Conservation (phyloP, 2,113 vertebrate genomes). For the Tragulus kanchil region DNA sequence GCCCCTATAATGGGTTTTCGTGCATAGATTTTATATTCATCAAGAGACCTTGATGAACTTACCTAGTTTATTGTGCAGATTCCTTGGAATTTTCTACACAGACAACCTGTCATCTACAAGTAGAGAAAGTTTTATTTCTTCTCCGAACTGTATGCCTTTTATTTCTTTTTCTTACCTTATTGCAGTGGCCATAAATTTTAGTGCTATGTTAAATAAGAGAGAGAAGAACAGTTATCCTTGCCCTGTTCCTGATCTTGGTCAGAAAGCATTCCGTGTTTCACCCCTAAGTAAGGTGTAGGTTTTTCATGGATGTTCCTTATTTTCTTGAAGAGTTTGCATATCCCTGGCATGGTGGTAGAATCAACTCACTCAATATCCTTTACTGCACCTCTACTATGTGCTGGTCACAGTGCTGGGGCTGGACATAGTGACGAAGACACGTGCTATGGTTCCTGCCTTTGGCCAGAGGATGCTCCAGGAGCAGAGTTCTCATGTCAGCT, state of each 20-base stretch:
- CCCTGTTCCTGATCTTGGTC: not conserved
- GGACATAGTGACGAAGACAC: not conserved
- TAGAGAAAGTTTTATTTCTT: not conserved
- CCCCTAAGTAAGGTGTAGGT: not conserved
- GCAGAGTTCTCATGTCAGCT: not conserved
- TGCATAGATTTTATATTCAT: not conserved
- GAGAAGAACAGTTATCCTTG: not conserved
- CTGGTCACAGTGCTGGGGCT: not conserved
- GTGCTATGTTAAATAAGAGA: not conserved
- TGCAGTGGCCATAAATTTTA: not conserved
- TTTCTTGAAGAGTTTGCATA: not conserved
- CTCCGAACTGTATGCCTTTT: not conserved
- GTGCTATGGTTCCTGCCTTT: not conserved
- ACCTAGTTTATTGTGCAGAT: slow-evolving; percentile 17
- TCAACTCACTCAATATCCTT: not conserved
- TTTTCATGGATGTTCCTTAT: not conserved
- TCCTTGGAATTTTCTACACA: not conserved
- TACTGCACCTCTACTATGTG: not conserved
- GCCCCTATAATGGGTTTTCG: not conserved
- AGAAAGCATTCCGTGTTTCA: not conserved
- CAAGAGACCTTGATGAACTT: not conserved
- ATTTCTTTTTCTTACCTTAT: slow-evolving; percentile 58
- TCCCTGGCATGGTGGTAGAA: not conserved
- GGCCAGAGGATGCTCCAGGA: not conserved
- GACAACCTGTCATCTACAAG: not conserved